Percentiles rank a stretch among this genome's conserved stretches.
These are phyloP conservation scores for Rutpela maculata DNA, from an alignment of 2,888 invertebrate species.

Conservation along the genomic window DNA sequence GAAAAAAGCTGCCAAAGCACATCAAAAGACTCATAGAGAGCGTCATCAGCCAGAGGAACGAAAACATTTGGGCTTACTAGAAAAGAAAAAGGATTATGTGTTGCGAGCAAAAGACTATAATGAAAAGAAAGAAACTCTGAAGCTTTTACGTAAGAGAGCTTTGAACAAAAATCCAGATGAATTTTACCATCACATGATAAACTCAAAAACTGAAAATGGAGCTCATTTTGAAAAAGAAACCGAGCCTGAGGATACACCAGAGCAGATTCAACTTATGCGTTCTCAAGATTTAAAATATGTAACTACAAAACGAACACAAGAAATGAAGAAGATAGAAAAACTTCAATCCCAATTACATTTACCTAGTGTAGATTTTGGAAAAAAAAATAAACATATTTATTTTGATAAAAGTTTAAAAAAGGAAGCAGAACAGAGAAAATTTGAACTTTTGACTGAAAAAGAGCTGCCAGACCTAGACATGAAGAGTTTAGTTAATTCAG, in stretches of 20 bases:
- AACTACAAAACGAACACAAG: slow-evolving; percentile 88
- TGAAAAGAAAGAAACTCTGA: slow-evolving; percentile 88
- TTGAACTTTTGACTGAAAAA: slow-evolving; percentile 76
- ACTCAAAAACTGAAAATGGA: slow-evolving; percentile 82
- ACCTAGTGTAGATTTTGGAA: slow-evolving; percentile 83
- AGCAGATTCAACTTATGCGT: slow-evolving; percentile 92
- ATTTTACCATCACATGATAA: slow-evolving; percentile 98
- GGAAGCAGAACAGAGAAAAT: slow-evolving; percentile 77
- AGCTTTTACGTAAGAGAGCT: slow-evolving; percentile 88
- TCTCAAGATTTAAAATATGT: slow-evolving; percentile 95
- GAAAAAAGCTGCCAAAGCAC: slow-evolving; percentile 90
- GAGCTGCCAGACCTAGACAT: slow-evolving; percentile 79
- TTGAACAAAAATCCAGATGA: slow-evolving; percentile 98
- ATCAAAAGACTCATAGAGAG: slow-evolving; percentile 89
- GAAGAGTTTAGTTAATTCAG: slow-evolving; percentile 75
- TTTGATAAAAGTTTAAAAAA: slow-evolving; percentile 85
- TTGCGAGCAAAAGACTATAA: slow-evolving; percentile 86
- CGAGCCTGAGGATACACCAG: slow-evolving; percentile 85
- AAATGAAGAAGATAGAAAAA: slow-evolving; percentile 85
- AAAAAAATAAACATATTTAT: slow-evolving; percentile 86
- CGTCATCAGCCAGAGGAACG: slow-evolving; percentile 89
- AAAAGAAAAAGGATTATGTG: slow-evolving; percentile 93
- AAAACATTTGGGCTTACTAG: slow-evolving; percentile 86
- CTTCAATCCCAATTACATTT: slow-evolving; percentile 88
- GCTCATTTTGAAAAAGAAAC: slow-evolving; percentile 82